Evolutionary conservation across 2,113 vertebrate genomes (phyloP).

Genomic region (Pelmatolapia mariae): DNA sequence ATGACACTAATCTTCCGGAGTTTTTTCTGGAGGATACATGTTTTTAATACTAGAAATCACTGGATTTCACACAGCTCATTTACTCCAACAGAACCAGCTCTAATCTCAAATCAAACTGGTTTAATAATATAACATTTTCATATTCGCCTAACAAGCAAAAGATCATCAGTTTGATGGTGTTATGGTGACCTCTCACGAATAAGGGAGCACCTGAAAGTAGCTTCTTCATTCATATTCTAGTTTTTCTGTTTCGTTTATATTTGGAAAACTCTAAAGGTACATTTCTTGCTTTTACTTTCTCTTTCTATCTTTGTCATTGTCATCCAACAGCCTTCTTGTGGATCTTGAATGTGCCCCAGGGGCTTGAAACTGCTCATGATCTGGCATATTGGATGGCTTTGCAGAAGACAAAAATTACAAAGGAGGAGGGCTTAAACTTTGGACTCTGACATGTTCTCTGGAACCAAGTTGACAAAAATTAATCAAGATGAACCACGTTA

Average conservation of each 20-base stretch:
- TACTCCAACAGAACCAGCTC: neutral
- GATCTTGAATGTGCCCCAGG: neutral
- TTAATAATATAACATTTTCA: neutral
- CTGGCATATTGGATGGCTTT: neutral
- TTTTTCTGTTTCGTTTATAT: neutral
- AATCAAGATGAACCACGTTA: neutral
- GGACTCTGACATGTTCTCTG: neutral
- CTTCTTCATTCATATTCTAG: neutral
- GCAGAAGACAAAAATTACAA: neutral
- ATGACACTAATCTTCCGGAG: neutral
- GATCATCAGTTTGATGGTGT: neutral
- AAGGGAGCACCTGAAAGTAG: neutral
- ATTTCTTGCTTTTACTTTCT: neutral
- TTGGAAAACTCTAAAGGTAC: neutral
- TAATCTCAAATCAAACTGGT: neutral
- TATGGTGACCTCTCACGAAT: neutral
- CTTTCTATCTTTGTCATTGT: neutral
- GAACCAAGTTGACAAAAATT: neutral
- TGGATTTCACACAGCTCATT: neutral
- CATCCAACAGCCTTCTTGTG: neutral
- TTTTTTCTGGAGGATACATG: neutral
- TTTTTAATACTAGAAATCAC: neutral
- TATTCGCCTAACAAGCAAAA: neutral
- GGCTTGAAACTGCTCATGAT: neutral
- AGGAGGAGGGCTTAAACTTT: neutral